These are phyloP conservation scores for Triplophysa dalaica DNA, from an alignment of 2,113 vertebrate species.

Conservation along the genomic window DNA sequence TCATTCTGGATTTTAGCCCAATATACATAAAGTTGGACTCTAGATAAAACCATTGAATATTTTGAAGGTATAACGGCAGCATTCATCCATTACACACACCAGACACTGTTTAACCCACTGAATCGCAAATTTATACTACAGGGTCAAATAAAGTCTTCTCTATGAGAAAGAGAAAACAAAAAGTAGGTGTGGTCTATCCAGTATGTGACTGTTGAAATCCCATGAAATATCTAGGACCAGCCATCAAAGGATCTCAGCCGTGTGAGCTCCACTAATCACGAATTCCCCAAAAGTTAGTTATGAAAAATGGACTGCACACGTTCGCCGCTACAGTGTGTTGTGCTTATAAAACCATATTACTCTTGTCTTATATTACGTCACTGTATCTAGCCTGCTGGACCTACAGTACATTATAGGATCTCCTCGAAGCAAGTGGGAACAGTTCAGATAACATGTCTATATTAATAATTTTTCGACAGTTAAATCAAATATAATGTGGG, in stretches of 20 bases:
- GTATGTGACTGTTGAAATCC: conserved; percentile 34
- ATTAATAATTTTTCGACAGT: not conserved
- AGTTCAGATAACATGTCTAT: not conserved
- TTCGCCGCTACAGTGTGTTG: not conserved
- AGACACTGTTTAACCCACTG: not conserved
- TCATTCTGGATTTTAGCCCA: not conserved
- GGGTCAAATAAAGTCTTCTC: not conserved
- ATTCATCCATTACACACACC: not conserved
- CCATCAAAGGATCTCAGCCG: not conserved
- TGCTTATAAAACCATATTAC: not conserved
- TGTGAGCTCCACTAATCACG: not conserved
- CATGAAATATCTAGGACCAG: not conserved
- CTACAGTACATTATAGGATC: not conserved
- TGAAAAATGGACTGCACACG: not conserved
- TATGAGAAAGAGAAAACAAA: not conserved
- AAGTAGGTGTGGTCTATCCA: not conserved
- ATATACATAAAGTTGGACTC: not conserved
- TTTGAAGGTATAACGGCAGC: too few relatives aligned
- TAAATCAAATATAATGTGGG: too few relatives aligned
- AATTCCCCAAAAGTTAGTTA: not conserved
- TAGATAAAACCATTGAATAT: too few relatives aligned
- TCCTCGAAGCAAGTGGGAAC: too few relatives aligned
- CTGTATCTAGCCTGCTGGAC: not conserved
- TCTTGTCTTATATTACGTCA: not conserved
- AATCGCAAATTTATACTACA: conserved; percentile 10